phyloP scores from a whole-genome alignment of 2,797 vertebrate genomes.

The Sphenopsis melanotis region DNA sequence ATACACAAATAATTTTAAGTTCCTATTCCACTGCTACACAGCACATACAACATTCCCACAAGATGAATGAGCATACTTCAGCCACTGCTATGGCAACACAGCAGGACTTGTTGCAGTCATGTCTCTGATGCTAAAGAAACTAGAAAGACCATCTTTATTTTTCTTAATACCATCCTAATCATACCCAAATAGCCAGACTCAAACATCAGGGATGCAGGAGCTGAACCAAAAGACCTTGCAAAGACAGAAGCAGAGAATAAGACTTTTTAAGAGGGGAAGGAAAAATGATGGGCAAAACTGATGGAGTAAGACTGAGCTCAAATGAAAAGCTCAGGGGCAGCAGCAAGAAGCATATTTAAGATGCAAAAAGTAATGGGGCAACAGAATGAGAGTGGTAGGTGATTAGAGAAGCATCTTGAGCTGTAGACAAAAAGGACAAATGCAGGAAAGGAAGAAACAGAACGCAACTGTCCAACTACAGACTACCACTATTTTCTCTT shows the following conservation, averaged over 20 bases:
- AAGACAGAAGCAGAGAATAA: background rate
- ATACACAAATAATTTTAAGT: background rate
- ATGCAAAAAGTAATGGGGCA: background rate
- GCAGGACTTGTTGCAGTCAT: constrained; percentile 20
- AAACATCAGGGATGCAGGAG: background rate
- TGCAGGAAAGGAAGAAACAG: background rate
- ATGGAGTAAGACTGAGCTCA: background rate
- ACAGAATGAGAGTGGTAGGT: background rate
- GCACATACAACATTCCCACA: constrained; percentile 37
- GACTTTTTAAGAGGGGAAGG: background rate
- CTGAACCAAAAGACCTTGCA: background rate
- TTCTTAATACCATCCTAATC: background rate
- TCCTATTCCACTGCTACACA: background rate
- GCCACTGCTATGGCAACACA: constrained; percentile 57
- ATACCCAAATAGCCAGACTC: background rate
- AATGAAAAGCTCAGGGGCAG: background rate
- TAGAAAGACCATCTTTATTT: constrained; percentile 16
- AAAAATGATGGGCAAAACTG: background rate
- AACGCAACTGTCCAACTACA: background rate
- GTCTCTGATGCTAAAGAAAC: constrained; percentile 10
- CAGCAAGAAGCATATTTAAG: background rate
- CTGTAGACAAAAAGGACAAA: background rate
- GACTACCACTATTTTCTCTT: background rate
- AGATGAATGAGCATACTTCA: constrained; percentile 51
- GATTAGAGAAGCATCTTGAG: background rate